Base-by-base conservation (phyloP, 2,888 invertebrate species). In the Ypsolopha scabrella region DNA sequence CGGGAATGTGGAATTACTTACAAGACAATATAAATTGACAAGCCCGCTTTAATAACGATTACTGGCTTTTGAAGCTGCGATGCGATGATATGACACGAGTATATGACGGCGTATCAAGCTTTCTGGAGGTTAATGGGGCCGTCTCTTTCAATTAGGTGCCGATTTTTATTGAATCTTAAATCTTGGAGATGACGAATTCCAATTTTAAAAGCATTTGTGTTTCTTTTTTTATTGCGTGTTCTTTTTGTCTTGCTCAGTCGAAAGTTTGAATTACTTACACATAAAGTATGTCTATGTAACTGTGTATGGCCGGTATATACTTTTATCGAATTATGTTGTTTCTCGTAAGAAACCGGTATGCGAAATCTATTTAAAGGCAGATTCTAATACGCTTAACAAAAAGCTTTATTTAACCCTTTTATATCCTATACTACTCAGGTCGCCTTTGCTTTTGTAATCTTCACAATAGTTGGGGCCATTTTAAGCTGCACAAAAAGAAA, bases 11-110 rank as follows among this genome's bases (percentile, higher is more conserved):
- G 73, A 77, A 82, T 82, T 83, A 83, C 53, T 82, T 80, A 82
- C 75, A 71, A 83, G 83, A 83, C 83, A 83, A 83, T 82, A 80
- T 80, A 81, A 83, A 85, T 85, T 85, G 85, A 85, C 85, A 85
- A 82, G 78, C 57, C 71, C 75, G 68, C 72, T 78, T 79, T 72
- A 50, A 79, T 74, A 75, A 61, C 76, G 75, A 75, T 78, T 80
- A 78, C 72, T 71, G 63, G 67, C 57, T 63, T 57, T 58, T 60
- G 63, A 59, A 59, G 57, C 55, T 24, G 43, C 13, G 43, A 36
- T 14, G 39, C 48, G 41, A 41, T 47, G 51, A 51, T 46, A 51
- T 41, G 47, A 47, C 51, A 51, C 35, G 14, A 24, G 24, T 24
- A 24, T 24, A 24, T 24, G 35, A 14, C 38, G 45, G 11, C 39